Base-by-base conservation (phyloP, 2,797 vertebrate species). In the Tinamus major region DNA sequence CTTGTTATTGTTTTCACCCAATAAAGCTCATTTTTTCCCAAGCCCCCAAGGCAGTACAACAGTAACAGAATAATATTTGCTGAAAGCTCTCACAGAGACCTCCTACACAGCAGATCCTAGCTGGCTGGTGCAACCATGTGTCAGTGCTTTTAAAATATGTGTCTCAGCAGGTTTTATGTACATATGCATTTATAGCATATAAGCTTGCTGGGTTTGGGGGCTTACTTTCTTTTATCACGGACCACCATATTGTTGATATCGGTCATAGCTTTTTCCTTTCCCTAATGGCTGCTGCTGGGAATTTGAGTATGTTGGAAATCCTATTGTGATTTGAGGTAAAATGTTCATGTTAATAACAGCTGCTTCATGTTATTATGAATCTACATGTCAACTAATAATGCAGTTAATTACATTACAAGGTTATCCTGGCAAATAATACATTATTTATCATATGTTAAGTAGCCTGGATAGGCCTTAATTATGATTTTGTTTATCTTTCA, bases 21-120 rank as follows among this genome's bases (percentile, higher is more conserved):
- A 83, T 89, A 89, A 89, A 78, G 65, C 74, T 80, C 90, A 78
- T 48, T 76, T 88, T 88, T 93, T 71, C 68, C 82, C 76, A 86
- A 92, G 49, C 68, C 87, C 82, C 49, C 55, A 55, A 92, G 79
- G 79, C 76, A 94, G 77, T 74, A 77, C 69, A 91, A 77, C 31
- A 75, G 41, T 59, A 89, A 91, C 90, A 71, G 15, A 94, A 92
- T 81, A 92, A 96, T 89, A 87, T 91, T 92, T 95, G 39, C 80
- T 89, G 90, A 93, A 94, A 93, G 67, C 2, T 21, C 68, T 85
- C 76, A 56, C 23, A 21, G 77, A 95, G 95, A 96, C 92, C 92
- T 95, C 95, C 95, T 89, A 65, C 64, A 1, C n/a, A 39, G 84
- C 79, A 63, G 44, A 59, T 62, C 51, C 17, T 51, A 21, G 48